A percentile compares a stretch with the other conserved stretches of the same genome.
These are phyloP conservation scores for Chromobotia macracanthus DNA, from an alignment of 2,797 vertebrate species.

Conservation along the genomic window DNA sequence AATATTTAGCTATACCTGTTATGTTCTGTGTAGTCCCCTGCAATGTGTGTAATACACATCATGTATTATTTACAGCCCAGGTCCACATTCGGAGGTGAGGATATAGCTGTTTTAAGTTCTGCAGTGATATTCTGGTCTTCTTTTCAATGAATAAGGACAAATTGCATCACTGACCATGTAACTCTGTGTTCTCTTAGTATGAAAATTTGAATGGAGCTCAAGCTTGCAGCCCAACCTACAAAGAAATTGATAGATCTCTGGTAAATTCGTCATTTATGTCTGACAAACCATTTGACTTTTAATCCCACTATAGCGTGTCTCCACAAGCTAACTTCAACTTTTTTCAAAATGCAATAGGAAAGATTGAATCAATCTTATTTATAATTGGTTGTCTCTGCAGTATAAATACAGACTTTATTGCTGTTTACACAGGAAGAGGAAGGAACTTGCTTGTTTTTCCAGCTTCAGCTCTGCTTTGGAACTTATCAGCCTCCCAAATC, in stretches of 20 bases:
- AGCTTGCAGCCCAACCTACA: not conserved
- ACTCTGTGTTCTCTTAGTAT: not conserved
- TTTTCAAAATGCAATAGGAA: not conserved
- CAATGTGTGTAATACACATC: conserved; percentile 52
- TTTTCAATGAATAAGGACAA: conserved; percentile 41
- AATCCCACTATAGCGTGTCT: not conserved
- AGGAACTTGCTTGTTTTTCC: not conserved
- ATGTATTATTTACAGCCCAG: conserved; percentile 59
- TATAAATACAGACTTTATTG: conserved; percentile 29
- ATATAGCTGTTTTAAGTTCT: conserved; percentile 44
- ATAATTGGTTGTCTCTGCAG: conserved; percentile 22
- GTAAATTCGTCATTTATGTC: not conserved
- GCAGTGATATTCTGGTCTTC: conserved; percentile 41
- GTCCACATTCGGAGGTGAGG: conserved; percentile 24
- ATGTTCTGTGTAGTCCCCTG: conserved; percentile 56
- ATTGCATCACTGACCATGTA: not conserved
- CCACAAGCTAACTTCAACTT: not conserved
- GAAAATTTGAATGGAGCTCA: not conserved
- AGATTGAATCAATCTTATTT: not conserved
- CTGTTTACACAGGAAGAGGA: conserved; percentile 30
- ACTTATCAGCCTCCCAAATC: conserved; percentile 26
- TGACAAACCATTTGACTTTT: not conserved
- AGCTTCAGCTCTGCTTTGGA: conserved; percentile 21
- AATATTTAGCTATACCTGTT: conserved; percentile 58
- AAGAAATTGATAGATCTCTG: not conserved